Base-by-base conservation (phyloP, 2,797 vertebrate genomes). In the Balearica regulorum region DNA sequence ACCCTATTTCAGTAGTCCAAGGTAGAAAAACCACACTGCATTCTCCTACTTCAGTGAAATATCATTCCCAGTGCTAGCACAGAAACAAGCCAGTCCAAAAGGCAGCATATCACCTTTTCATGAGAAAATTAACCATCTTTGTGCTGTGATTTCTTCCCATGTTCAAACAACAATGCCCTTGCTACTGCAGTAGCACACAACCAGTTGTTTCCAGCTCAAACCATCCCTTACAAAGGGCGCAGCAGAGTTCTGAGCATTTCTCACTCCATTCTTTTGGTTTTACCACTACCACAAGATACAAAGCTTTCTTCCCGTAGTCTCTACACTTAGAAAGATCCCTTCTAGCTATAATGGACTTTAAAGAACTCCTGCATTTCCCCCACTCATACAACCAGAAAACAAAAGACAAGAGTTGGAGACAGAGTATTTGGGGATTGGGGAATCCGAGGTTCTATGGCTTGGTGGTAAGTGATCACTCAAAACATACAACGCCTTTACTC, bases 11-110 rank as follows among this genome's bases (percentile, higher is more conserved):
- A 55, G 51, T 31, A 83, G 60, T 10, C 33, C 51, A 31, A 65
- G 31, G n/a, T 25, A 91, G 51, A 48, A 92, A 80, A 75, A 33
- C 1, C 2, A 1, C 26, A 9, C n/a, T 31, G 28, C 0, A 0
- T 68, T 83, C 11, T 81, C n/a, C 44, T 72, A 3, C 33, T 72
- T 66, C 37, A 39, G 21, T 57, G n/a, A 89, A 76, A 87, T 49
- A 44, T 24, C 24, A 20, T 83, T 88, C 68, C 46, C 68, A 43
- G 5, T 16, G 39, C 39, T 53, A 82, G 48, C 20, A 41, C 25
- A 76, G 58, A 72, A 82, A 48, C n/a, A 86, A 89, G 16, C 21
- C 39, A 44, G 48, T 41, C 71, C 65, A 80, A 86, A 89, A 83
- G 19, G 31, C n/a, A 90, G n/a, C 9, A 3, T 26, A 70, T 22